Evolutionary conservation across 2,888 invertebrate species (phyloP).

Genomic region (Lymantria monacha): DNA sequence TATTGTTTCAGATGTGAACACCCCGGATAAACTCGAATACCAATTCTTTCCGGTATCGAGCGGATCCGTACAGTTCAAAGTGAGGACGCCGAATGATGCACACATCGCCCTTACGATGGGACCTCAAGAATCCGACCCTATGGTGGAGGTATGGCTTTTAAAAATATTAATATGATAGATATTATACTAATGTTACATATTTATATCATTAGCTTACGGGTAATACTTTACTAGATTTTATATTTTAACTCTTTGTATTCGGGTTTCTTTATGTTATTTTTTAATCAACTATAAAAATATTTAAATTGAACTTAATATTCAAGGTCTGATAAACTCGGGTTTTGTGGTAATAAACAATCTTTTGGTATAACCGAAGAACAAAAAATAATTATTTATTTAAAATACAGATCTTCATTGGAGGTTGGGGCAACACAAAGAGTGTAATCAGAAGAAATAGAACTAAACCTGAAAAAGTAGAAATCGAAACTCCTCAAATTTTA

Average conservation of each 20-base stretch:
- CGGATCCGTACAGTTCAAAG: constrained; percentile 88
- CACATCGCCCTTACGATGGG: constrained; percentile 90
- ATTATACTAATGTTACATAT: too few species aligned
- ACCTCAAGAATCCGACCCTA: constrained; percentile 87
- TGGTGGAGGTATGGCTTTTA: constrained; percentile 85
- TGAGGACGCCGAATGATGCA: constrained; percentile 91
- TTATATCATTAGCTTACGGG: too few species aligned
- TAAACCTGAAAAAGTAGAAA: constrained; percentile 88
- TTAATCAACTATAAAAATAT: too few species aligned
- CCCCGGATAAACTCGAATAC: constrained; percentile 91
- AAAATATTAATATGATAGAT: not conserved
- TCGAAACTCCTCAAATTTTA: constrained; percentile 87
- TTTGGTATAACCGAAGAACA: too few species aligned
- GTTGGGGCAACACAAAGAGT: constrained; percentile 93
- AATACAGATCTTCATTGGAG: constrained; percentile 89
- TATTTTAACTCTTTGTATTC: too few species aligned
- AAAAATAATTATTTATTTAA: not conserved
- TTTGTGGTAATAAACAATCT: too few species aligned
- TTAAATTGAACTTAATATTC: too few species aligned
- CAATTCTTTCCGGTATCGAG: constrained; percentile 88
- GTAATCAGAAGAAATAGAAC: constrained; percentile 90
- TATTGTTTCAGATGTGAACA: constrained; percentile 86
- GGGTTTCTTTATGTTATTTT: too few species aligned
- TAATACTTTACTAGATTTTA: too few species aligned
- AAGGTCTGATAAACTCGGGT: too few species aligned